Evolutionary conservation across 2,888 invertebrate genomes (phyloP).

Genomic region (Deilephila elpenor): DNA sequence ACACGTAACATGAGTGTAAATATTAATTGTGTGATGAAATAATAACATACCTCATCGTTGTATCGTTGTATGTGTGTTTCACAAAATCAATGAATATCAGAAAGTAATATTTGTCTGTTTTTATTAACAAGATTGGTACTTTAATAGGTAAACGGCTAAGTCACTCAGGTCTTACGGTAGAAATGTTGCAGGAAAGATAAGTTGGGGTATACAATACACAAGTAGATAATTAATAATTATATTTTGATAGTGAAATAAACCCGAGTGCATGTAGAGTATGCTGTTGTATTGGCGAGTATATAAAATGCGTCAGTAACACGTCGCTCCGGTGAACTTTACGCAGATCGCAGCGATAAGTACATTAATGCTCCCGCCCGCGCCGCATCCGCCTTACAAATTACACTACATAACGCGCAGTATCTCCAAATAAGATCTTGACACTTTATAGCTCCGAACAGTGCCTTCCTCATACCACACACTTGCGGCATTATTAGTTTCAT

Average conservation of each 20-base stretch:
- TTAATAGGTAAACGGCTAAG: too few species aligned
- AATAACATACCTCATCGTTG: background rate
- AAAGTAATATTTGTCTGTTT: background rate
- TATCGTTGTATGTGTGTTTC: too few species aligned
- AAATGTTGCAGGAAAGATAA: too few species aligned
- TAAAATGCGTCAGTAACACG: background rate
- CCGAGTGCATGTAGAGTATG: background rate
- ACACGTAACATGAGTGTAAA: background rate
- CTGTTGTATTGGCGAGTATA: background rate
- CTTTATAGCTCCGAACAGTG: background rate
- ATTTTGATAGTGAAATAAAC: background rate
- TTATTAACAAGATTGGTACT: background rate
- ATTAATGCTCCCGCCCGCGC: background rate
- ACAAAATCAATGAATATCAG: background rate
- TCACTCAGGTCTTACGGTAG: too few species aligned
- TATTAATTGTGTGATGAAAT: background rate
- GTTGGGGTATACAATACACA: too few species aligned
- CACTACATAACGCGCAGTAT: background rate
- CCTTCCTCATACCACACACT: background rate
- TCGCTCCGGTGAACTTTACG: constrained; percentile 5
- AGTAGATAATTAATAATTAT: too few species aligned
- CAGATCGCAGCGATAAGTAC: constrained; percentile 8
- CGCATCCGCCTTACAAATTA: background rate
- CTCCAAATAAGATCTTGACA: background rate
- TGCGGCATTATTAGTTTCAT: too few species aligned